Percentiles rank a stretch among this genome's conserved stretches.
Evolutionary conservation across 2,888 invertebrate species (phyloP).

Genomic region (Oscheius myriophilus): DNA sequence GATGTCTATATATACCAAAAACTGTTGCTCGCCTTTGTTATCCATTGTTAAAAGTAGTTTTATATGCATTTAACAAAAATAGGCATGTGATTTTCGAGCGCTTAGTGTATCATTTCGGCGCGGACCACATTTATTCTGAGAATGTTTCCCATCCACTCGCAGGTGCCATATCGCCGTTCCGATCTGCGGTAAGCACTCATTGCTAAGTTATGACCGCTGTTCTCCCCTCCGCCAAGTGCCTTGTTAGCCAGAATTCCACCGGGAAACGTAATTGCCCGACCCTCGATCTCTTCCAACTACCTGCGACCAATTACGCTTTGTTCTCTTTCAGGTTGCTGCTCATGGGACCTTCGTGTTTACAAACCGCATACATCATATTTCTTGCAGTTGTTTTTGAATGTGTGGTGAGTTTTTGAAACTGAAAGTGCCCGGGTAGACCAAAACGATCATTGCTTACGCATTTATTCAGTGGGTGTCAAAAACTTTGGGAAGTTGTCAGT

Average conservation of each 20-base stretch:
- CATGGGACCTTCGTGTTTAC: not conserved
- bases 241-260: conserved; percentile 11
- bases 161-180: not conserved
- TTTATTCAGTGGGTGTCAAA: too few relatives aligned
- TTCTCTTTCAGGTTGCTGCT: conserved; percentile 20
- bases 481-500: too few relatives aligned
- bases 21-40: too few relatives aligned
- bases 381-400: conserved; percentile 4
- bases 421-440: not conserved
- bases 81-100: too few relatives aligned
- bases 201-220: conserved; percentile 1
- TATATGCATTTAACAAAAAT: too few relatives aligned
- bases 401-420: conserved; percentile 7
- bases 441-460: too few relatives aligned
- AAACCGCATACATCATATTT: not conserved
- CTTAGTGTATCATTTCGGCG: too few relatives aligned
- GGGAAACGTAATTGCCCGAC: not conserved
- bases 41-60: too few relatives aligned
- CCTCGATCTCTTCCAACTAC: conserved; percentile 8
- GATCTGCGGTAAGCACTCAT: not conserved
- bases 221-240: not conserved
- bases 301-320: conserved; percentile 3
- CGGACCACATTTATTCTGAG: too few relatives aligned
- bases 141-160: too few relatives aligned
- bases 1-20: too few relatives aligned